Evolutionary conservation across 53 echinoderm and acorn worm species (phyloP).

Genomic region (Glandiceps talaboti): DNA sequence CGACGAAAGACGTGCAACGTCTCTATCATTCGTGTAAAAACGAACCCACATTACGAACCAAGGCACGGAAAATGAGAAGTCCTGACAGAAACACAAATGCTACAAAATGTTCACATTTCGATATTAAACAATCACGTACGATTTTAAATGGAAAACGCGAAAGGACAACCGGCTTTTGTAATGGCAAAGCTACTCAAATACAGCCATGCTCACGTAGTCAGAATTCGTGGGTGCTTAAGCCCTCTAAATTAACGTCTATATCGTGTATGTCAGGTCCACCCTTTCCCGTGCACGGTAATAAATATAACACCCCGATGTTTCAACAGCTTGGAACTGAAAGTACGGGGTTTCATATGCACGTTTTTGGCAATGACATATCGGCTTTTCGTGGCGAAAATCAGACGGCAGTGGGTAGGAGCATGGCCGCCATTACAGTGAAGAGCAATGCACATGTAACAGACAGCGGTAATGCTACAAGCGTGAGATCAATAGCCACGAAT

Average conservation of each 20-base stretch:
- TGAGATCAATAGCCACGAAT: neutral
- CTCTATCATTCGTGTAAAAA: neutral
- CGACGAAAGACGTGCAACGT: neutral
- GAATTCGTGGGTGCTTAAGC: neutral
- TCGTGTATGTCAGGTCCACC: neutral
- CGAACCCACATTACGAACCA: neutral
- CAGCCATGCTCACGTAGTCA: neutral
- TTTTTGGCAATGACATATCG: neutral
- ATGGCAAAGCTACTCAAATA: neutral
- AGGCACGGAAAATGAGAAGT: neutral
- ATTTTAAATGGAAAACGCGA: neutral
- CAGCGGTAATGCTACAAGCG: neutral
- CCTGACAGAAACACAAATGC: neutral
- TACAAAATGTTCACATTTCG: neutral
- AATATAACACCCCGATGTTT: neutral
- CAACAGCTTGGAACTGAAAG: neutral
- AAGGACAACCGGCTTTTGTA: neutral
- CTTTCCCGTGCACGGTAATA: neutral
- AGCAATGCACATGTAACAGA: neutral
- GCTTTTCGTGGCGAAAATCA: neutral
- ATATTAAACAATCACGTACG: neutral
- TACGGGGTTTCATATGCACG: neutral
- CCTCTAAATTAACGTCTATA: neutral
- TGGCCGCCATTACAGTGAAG: neutral
- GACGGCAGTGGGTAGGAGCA: neutral